phyloP scores from a whole-genome alignment of 2,888 invertebrate genomes.

The Gisinianus flammeolus region DNA sequence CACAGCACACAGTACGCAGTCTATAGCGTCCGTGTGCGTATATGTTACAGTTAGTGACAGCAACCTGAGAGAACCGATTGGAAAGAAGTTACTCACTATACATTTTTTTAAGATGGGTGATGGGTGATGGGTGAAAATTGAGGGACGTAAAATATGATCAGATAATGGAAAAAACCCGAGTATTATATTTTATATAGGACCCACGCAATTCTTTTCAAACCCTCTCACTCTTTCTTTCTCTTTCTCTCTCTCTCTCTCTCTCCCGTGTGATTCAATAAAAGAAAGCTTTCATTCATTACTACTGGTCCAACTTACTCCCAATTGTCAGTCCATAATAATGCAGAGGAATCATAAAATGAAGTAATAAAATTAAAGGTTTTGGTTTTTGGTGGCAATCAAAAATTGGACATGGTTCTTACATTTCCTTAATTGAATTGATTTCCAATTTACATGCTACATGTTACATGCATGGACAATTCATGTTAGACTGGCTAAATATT shows the following conservation, averaged over 20 bases:
- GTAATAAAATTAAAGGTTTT: no score
- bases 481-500: no score
- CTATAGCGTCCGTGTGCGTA: not conserved
- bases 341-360: no score
- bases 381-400: no score
- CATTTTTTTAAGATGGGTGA: slow-evolving; percentile 10
- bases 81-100: slow-evolving; percentile 20
- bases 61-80: slow-evolving; percentile 25
- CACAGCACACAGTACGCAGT: not conserved
- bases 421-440: no score
- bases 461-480: no score
- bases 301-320: no score
- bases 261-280: no score
- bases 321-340: not conserved
- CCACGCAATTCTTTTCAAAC: not conserved
- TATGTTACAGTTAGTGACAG: slow-evolving; percentile 6
- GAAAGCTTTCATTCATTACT: no score
- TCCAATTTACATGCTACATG: no score
- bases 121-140: not conserved
- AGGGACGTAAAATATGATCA: not conserved
- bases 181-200: not conserved
- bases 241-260: not conserved
- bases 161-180: not conserved
- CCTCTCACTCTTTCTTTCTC: not conserved
- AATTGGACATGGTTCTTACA: no score